Evolutionary conservation across 1,140 invertebrate species (phyloP).

Genomic region (Uloborus diversus): DNA sequence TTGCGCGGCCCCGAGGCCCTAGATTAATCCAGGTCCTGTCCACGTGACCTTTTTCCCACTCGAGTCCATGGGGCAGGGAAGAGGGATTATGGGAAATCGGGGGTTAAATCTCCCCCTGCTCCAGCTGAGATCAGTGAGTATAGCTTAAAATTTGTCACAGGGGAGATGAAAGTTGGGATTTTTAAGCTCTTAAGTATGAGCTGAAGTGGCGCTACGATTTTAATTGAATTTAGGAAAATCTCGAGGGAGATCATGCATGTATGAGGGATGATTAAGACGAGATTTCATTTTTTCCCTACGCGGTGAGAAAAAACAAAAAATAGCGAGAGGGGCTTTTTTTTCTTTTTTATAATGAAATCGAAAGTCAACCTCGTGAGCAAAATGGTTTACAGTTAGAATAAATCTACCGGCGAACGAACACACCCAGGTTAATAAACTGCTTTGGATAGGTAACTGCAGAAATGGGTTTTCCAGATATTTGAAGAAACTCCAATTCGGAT

Average conservation of each 20-base stretch:
- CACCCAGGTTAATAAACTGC: too few species aligned
- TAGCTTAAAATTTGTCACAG: conserved; percentile 39
- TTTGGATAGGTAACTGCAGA: too few species aligned
- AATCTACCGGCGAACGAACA: too few species aligned
- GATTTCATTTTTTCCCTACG: neutral
- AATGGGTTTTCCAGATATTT: too few species aligned
- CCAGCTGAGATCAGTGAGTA: conserved; percentile 11
- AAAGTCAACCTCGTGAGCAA: too few species aligned
- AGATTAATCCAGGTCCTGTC: neutral
- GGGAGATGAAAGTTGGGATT: neutral
- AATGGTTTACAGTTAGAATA: too few species aligned
- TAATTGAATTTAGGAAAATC: conserved; percentile 33
- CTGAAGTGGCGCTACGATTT: conserved; percentile 21
- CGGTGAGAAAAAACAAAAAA: too few species aligned
- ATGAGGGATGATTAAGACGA: conserved; percentile 17
- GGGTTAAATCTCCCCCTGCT: conserved; percentile 27
- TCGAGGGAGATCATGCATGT: conserved; percentile 15
- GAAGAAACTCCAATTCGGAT: too few species aligned
- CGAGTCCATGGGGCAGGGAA: neutral
- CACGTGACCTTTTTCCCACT: conserved; percentile 49
- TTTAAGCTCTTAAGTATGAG: conserved; percentile 29
- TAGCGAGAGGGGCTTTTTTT: too few species aligned
- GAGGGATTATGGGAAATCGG: conserved; percentile 28
- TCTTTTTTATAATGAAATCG: too few species aligned
- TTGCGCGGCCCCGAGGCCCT: neutral